Evolutionary conservation across 1,140 invertebrate genomes (phyloP).

Genomic region (Penaeus vannamei): DNA sequence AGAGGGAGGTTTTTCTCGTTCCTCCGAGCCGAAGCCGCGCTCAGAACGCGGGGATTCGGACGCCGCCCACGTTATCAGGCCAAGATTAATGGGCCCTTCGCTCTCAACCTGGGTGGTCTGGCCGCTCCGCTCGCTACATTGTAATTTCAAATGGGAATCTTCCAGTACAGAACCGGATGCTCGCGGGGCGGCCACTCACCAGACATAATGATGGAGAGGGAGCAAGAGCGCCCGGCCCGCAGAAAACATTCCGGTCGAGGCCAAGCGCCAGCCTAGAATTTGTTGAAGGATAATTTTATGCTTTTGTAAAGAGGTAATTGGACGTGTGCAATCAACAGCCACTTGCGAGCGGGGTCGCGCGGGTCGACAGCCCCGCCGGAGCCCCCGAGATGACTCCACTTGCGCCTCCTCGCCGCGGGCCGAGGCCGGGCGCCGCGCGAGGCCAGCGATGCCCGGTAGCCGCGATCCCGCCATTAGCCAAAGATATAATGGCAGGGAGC

Average conservation of each 20-base stretch:
- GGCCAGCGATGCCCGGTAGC: too few species aligned
- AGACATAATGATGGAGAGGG: constrained; percentile 45
- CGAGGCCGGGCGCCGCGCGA: too few species aligned
- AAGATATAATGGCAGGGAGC: too few species aligned
- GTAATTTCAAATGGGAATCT: constrained; percentile 63
- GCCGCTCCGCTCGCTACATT: constrained; percentile 43
- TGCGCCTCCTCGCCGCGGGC: too few species aligned
- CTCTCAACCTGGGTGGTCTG: constrained; percentile 57
- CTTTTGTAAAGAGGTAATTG: constrained; percentile 18
- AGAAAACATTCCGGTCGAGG: not conserved
- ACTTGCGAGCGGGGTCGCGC: too few species aligned
- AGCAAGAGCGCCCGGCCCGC: not conserved
- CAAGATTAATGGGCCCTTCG: constrained; percentile 57
- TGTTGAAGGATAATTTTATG: not conserved
- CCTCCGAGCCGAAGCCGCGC: not conserved
- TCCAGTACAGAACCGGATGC: constrained; percentile 48
- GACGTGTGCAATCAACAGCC: not conserved
- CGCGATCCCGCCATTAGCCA: too few species aligned
- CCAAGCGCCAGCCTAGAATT: too few species aligned
- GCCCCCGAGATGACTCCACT: too few species aligned
- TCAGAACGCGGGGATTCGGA: constrained; percentile 27
- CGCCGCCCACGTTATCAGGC: constrained; percentile 45
- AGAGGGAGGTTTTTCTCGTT: too few species aligned
- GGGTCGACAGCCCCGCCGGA: too few species aligned
- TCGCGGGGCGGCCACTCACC: constrained; percentile 36